A percentile compares a stretch with the other conserved stretches of the same genome.
phyloP scores from a whole-genome alignment of 92 coral and sea anemone genomes.

The Anthopleura xanthogrammica region DNA sequence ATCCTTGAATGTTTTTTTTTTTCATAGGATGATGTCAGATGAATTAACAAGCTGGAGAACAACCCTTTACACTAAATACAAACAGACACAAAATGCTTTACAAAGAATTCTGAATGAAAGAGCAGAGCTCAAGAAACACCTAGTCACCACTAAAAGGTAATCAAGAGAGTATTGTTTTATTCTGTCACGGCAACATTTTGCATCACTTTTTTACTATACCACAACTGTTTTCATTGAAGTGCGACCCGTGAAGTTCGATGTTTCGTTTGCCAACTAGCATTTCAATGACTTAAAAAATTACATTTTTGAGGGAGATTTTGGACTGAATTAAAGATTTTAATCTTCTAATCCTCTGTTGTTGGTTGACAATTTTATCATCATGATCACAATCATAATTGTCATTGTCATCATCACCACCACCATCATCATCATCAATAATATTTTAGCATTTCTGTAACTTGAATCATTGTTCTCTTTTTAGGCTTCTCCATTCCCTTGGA shows the following conservation, averaged over 20 bases:
- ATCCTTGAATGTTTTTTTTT: not conserved
- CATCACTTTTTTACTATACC: no score
- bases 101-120: conserved; percentile 81
- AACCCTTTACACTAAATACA: conserved; percentile 70
- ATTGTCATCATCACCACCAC: no score
- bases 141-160: conserved; percentile 70
- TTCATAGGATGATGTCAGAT: conserved; percentile 95
- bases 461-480: conserved; percentile 3
- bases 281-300: no score
- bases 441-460: not conserved
- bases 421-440: not conserved
- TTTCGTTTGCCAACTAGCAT: no score
- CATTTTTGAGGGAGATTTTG: no score
- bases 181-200: not conserved
- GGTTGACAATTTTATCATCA: no score
- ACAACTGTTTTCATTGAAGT: no score
- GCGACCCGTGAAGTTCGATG: no score
- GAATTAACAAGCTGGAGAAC: conserved; percentile 92
- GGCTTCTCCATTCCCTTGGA: conserved; percentile 45
- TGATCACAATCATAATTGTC: no score
- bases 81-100: conserved; percentile 84
- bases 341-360: no score
- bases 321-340: no score
- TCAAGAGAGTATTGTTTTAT: no score
- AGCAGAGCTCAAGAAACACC: conserved; percentile 77